Evolutionary conservation across 2,113 vertebrate species (phyloP).

Genomic region (Thalassoma bifasciatum): DNA sequence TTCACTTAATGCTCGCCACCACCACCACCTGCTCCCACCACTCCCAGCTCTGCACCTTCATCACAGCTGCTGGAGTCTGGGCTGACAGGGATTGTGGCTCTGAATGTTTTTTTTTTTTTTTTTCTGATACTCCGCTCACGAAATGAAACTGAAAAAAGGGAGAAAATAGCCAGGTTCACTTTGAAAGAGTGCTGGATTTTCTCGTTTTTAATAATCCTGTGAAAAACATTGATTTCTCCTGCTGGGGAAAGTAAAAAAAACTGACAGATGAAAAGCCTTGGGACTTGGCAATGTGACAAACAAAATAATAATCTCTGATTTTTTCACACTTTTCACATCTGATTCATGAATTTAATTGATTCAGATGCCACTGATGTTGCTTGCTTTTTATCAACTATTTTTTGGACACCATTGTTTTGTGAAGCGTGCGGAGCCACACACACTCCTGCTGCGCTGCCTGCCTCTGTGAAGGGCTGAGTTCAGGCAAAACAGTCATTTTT

Average conservation of each 20-base stretch:
- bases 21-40: slow-evolving; percentile 18
- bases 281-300: neutral
- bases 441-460: no score
- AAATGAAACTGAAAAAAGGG: no score
- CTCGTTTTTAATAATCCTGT: neutral
- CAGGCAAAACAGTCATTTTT: no score
- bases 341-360: neutral
- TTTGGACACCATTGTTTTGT: neutral
- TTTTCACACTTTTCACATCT: neutral
- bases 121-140: neutral
- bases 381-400: neutral
- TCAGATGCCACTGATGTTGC: neutral
- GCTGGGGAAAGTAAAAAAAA: neutral
- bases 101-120: neutral
- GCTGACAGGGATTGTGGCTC: neutral
- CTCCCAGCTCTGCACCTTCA: neutral
- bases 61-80: neutral
- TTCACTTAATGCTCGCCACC: neutral
- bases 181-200: neutral
- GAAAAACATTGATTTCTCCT: neutral
- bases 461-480: no score
- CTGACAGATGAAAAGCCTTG: neutral
- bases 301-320: neutral
- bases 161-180: neutral
- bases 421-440: no score